Evolutionary conservation across 2,113 vertebrate species (phyloP).

Genomic region (Pithys albifrons): DNA sequence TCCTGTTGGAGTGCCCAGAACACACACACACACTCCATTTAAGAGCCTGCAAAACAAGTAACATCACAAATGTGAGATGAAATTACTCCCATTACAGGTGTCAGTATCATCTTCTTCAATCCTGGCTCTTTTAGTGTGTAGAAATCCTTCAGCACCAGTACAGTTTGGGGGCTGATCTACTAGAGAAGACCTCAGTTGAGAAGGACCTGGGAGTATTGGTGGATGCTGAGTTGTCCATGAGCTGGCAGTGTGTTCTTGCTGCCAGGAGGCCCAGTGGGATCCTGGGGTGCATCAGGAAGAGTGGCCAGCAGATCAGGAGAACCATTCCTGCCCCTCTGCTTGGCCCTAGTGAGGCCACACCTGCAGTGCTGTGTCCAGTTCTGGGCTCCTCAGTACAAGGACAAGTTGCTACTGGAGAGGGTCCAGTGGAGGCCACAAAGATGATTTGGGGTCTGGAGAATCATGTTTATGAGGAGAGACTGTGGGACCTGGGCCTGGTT

Average conservation of each 20-base stretch:
- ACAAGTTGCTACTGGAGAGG: no score
- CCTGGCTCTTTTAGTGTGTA: no score
- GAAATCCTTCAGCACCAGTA: neutral
- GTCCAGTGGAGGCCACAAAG: no score
- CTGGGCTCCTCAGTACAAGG: no score
- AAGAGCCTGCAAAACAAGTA: neutral
- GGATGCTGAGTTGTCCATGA: no score
- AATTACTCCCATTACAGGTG: neutral
- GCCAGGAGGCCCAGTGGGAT: neutral
- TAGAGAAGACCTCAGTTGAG: neutral
- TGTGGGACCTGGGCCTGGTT: no score
- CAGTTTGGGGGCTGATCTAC: neutral
- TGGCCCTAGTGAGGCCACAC: neutral
- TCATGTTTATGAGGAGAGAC: no score
- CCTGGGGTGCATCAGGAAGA: neutral
- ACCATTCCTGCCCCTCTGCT: neutral
- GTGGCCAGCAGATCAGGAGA: neutral
- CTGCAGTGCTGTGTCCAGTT: neutral
- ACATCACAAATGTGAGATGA: accelerated
- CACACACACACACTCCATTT: accelerated
- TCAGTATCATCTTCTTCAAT: accelerated
- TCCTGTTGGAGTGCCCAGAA: neutral
- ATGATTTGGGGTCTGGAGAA: no score
- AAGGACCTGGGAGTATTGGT: neutral
- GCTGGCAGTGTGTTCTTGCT: neutral